A percentile compares a stretch with the other conserved stretches of the same genome.
Conservation (phyloP, 2,888 invertebrate genomes). For the Parochlus steinenii region DNA sequence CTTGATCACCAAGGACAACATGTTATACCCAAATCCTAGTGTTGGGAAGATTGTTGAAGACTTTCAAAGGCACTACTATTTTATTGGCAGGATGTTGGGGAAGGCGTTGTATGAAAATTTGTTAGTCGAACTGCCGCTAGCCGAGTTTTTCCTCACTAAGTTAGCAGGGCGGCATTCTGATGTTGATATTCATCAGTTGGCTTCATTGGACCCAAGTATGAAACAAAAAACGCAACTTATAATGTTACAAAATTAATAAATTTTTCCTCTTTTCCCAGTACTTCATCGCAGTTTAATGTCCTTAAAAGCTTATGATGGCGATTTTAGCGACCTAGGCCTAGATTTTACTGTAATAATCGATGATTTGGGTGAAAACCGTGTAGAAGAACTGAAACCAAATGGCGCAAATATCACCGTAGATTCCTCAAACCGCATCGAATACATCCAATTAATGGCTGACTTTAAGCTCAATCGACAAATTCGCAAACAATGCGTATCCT, state of each 20-base stretch:
- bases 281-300: conserved; percentile 80
- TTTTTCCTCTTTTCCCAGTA: too few species aligned
- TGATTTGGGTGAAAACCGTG: conserved; percentile 75
- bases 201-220: conserved; percentile 65
- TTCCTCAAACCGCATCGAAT: conserved; percentile 84
- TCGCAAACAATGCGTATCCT: conserved; percentile 69
- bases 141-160: conserved; percentile 88
- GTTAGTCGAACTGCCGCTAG: conserved; percentile 84
- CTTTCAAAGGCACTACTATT: conserved; percentile 80
- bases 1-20: conserved; percentile 70
- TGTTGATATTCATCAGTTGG: conserved; percentile 81
- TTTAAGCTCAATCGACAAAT: conserved; percentile 88
- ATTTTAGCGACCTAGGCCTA: conserved; percentile 73
- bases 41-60: conserved; percentile 74
- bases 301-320: conserved; percentile 68
- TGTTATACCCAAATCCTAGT: conserved; percentile 91
- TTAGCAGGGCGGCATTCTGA: conserved; percentile 56
- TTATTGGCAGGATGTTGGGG: conserved; percentile 84
- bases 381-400: conserved; percentile 78
- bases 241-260: too few species aligned
- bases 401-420: conserved; percentile 85
- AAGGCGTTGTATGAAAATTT: conserved; percentile 94
- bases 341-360: conserved; percentile 87
- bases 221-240: too few species aligned
- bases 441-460: conserved; percentile 91